Base-by-base conservation (phyloP, 2,113 vertebrate genomes). In the Misgurnus anguillicaudatus region DNA sequence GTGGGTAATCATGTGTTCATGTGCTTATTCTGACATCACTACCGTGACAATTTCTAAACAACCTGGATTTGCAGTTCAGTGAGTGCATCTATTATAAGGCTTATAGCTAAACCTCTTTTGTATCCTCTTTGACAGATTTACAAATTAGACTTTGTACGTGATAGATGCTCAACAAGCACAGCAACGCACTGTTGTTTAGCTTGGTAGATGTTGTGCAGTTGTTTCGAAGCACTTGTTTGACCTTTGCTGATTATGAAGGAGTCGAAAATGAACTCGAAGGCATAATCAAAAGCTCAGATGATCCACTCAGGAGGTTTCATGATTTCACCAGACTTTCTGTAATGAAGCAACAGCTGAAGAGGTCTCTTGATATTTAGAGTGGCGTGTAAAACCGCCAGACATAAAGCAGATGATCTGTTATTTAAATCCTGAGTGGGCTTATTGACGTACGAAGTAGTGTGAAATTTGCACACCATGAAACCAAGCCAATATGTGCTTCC, bases 321-420 rank as follows among this genome's bases (percentile, higher is more conserved):
- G 74, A 76, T 76, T 76, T 39, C 61, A 76, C 24, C 61, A 76
- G 74, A 13, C 61, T 76, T 61, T 21, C 61, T 76, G 74, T 76
- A 76, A 76, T 76, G 74, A 76, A 76, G 74, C 61, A 76, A 76
- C 74, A 76, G 74, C 74, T 76, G 74, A 76, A 76, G 74, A 76
- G 74, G 74, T 76, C 74, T 76, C 74, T 76, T 76, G 74, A 76
- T 53, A 64, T 65, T 64, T 45, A 48, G 74, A 76, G 60, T 21
- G 74, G 60, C 21, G 60, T 64, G 61, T 63, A 42, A 64, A 76
- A 53, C 60, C 38, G 60, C 24, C 61, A 64, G 17, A 45, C 74
- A 76, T 47, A 53, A 64, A 76, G 61, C 74, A 53, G 31, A 45
- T 39, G 61, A 76, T 76, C 74, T 76, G 74, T 76, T 76, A 63